Percentiles rank a stretch among this genome's conserved stretches.
phyloP scores from a whole-genome alignment of 2,888 invertebrate species.

The Ramazzottius varieornatus region DNA sequence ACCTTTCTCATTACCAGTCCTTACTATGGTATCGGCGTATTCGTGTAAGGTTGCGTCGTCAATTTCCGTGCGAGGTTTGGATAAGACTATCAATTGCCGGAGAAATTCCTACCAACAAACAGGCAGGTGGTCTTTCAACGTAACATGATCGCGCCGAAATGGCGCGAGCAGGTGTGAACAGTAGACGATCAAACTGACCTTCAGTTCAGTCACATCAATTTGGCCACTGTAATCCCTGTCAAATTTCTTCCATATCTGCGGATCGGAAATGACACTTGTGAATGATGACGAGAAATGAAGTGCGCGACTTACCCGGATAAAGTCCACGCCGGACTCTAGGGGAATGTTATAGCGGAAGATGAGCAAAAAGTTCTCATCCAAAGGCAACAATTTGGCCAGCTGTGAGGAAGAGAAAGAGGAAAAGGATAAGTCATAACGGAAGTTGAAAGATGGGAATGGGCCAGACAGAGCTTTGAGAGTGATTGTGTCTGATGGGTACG shows the following conservation, averaged over 20 bases:
- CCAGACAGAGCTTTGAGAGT: too few relatives aligned
- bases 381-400: constrained; percentile 2
- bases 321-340: not conserved
- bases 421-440: too few relatives aligned
- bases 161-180: not conserved
- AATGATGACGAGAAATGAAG: not conserved
- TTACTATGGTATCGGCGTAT: constrained; percentile 3
- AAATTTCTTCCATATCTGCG: constrained; percentile 1
- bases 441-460: too few relatives aligned
- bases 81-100: not conserved
- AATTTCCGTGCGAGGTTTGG: constrained; percentile 1
- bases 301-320: not conserved
- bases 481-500: too few relatives aligned
- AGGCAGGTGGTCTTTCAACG: not conserved
- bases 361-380: constrained; percentile 3
- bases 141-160: not conserved
- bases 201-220: not conserved
- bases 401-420: not conserved
- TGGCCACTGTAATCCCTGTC: not conserved
- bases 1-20: too few relatives aligned
- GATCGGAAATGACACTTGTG: not conserved
- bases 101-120: not conserved
- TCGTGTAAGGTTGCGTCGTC: not conserved
- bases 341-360: not conserved
- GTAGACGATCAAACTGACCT: not conserved